Evolutionary conservation across 2,888 invertebrate genomes (phyloP).

Genomic region (Dynastes hyllus): DNA sequence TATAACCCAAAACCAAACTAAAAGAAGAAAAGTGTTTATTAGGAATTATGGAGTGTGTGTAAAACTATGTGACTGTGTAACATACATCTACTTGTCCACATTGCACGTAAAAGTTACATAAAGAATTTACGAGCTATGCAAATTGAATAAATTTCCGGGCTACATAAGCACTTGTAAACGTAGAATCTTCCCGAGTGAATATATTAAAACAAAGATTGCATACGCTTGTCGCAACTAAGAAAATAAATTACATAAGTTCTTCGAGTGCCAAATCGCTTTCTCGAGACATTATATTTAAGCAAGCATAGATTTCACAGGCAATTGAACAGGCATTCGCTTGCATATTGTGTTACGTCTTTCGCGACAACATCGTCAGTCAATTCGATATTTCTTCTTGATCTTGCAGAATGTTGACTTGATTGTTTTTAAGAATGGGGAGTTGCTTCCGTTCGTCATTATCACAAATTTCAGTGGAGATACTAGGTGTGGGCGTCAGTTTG

Average conservation of each 20-base stretch:
- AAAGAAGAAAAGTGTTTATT: not conserved
- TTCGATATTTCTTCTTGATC: constrained; percentile 26
- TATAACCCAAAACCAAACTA: not conserved
- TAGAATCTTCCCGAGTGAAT: constrained; percentile 10
- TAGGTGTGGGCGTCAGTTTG: constrained; percentile 31
- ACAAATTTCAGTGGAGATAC: constrained; percentile 15
- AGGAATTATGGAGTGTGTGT: not conserved
- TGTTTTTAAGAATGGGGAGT: constrained; percentile 3
- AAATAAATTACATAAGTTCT: constrained; percentile 32
- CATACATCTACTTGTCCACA: not conserved
- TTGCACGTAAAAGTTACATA: not conserved
- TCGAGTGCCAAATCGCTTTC: constrained; percentile 56
- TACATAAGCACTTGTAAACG: constrained; percentile 12
- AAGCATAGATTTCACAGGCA: constrained; percentile 59
- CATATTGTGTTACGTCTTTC: constrained; percentile 54
- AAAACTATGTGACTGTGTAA: not conserved
- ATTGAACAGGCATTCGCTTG: constrained; percentile 57
- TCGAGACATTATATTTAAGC: constrained; percentile 55
- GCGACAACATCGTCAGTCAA: constrained; percentile 28
- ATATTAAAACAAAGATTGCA: constrained; percentile 33
- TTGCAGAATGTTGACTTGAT: not conserved
- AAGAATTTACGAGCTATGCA: constrained; percentile 32
- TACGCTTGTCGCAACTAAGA: constrained; percentile 26
- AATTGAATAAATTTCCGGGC: constrained; percentile 16
- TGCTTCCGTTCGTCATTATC: constrained; percentile 30